phyloP scores from a whole-genome alignment of 2,113 vertebrate genomes.

The Ammodytes dubius region DNA sequence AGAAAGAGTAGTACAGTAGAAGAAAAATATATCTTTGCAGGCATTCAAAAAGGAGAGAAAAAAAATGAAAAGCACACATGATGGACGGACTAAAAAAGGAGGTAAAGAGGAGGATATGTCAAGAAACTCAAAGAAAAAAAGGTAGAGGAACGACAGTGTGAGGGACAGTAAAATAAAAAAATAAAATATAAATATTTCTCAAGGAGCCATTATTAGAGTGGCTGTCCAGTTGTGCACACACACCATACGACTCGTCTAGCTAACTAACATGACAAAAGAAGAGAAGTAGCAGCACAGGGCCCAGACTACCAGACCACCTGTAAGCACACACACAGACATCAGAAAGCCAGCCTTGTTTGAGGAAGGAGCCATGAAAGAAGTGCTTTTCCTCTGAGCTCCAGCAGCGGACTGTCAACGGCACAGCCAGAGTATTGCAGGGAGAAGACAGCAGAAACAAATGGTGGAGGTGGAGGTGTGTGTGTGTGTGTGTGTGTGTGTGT shows the following conservation, averaged over 20 bases:
- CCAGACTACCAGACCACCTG: conserved; percentile 28
- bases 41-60: conserved; percentile 1
- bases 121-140: conserved; percentile 16
- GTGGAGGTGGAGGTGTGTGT: not conserved
- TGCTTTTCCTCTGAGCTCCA: conserved; percentile 36
- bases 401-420: conserved; percentile 39
- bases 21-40: conserved; percentile 17
- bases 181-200: conserved; percentile 17
- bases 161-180: conserved; percentile 24
- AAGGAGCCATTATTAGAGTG: conserved; percentile 27
- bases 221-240: conserved; percentile 50
- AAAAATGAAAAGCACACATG: conserved; percentile 16
- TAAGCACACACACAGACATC: conserved; percentile 35
- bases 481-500: not conserved
- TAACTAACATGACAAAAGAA: conserved; percentile 68
- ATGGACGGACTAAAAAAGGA: conserved; percentile 19
- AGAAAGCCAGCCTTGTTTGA: conserved; percentile 34
- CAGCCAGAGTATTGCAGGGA: conserved; percentile 2
- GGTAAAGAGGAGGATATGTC: conserved; percentile 18
- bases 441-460: conserved; percentile 15
- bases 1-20: not conserved
- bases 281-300: conserved; percentile 18
- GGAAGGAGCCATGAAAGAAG: conserved; percentile 44
- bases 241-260: conserved; percentile 16
- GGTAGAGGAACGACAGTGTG: conserved; percentile 30